Conservation (phyloP, 2,888 invertebrate genomes). For the Phorcus lineatus region DNA sequence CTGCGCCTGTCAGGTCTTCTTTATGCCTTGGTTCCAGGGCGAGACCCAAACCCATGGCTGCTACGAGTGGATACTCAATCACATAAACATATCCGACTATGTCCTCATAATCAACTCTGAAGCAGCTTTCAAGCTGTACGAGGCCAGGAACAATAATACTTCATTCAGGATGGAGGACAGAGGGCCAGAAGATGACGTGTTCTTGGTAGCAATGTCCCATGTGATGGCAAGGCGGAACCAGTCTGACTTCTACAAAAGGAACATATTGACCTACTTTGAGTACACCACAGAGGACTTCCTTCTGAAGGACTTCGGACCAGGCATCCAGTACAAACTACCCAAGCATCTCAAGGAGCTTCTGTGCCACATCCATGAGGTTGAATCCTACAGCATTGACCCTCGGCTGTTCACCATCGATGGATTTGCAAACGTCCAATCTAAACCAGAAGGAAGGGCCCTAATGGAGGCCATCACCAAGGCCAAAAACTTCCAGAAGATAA, state of each 20-base stretch:
- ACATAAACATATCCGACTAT: neutral
- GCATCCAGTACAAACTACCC: slow-evolving; percentile 16
- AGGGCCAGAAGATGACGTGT: slow-evolving; percentile 4
- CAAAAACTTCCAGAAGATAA: neutral
- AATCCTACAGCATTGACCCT: neutral
- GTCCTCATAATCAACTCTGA: slow-evolving; percentile 18
- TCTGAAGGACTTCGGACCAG: neutral
- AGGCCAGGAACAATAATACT: neutral
- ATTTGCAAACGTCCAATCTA: neutral
- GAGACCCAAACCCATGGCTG: neutral
- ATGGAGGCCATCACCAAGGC: neutral
- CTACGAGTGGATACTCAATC: neutral
- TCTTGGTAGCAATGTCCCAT: slow-evolving; percentile 2
- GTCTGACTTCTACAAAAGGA: neutral
- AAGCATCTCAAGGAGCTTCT: slow-evolving; percentile 6
- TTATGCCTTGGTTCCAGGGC: neutral
- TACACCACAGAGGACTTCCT: slow-evolving; percentile 16
- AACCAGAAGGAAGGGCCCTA: neutral
- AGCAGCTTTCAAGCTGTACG: slow-evolving; percentile 18
- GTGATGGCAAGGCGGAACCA: neutral
- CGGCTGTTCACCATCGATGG: neutral
- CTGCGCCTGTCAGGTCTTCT: slow-evolving; percentile 4
- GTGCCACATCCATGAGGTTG: slow-evolving; percentile 21
- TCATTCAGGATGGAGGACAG: neutral
- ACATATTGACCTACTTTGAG: slow-evolving; percentile 11